These are phyloP conservation scores for Rotaria macrura DNA, from an alignment of 2,888 invertebrate genomes.

Conservation along the genomic window DNA sequence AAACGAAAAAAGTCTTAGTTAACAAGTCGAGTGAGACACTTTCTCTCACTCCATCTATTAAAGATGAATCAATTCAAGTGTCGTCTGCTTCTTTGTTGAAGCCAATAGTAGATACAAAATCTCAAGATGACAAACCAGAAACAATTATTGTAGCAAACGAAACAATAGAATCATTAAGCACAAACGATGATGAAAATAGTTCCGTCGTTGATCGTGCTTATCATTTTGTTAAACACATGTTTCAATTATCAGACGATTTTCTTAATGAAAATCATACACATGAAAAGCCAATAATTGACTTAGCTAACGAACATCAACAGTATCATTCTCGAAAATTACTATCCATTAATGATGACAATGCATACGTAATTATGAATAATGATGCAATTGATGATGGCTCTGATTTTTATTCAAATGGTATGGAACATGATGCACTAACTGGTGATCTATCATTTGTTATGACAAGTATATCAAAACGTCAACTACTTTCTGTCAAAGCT, in stretches of 20 bases:
- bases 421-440: not conserved
- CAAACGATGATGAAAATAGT: not conserved
- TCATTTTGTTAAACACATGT: slow-evolving; percentile 7
- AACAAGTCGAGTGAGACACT: not conserved
- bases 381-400: not conserved
- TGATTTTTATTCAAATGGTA: not conserved
- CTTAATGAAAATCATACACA: not conserved
- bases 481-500: not conserved
- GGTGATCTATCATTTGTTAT: not conserved
- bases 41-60: not conserved
- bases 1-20: not conserved
- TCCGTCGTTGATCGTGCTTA: not conserved
- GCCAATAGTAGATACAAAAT: not conserved
- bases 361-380: not conserved
- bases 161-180: not conserved
- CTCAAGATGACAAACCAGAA: not conserved
- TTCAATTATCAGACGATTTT: slow-evolving; percentile 1
- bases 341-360: not conserved
- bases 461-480: not conserved
- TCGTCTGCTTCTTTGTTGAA: not conserved
- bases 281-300: not conserved
- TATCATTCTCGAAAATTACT: not conserved
- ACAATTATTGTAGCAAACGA: not conserved
- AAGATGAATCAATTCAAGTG: not conserved
- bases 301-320: not conserved